phyloP scores from a whole-genome alignment of 2,113 vertebrate species.

The Butastur rufipennis region DNA sequence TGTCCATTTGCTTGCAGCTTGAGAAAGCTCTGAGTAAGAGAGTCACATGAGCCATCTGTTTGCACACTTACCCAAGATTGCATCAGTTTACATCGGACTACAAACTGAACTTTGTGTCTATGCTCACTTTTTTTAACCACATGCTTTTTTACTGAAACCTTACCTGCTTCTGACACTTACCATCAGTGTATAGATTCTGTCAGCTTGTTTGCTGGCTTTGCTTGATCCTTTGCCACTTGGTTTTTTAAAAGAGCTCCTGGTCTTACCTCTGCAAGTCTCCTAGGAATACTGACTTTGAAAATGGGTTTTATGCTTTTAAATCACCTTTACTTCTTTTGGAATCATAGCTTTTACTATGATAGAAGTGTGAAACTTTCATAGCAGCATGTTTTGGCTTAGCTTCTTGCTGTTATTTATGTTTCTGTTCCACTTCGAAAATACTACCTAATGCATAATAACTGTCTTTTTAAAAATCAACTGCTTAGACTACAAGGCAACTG shows the following conservation, averaged over 20 bases:
- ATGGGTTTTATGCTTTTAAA: not conserved
- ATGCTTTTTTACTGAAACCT: not conserved
- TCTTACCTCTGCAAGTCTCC: not conserved
- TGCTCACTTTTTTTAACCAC: not conserved
- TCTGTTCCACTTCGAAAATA: not conserved
- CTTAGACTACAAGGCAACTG: not conserved
- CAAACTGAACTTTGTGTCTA: not conserved
- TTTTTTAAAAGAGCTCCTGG: not conserved
- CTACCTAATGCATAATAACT: not conserved
- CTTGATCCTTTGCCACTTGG: not conserved
- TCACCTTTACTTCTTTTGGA: not conserved
- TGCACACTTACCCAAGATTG: not conserved
- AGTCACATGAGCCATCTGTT: conserved; percentile 25
- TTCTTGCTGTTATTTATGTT: not conserved
- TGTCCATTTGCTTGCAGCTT: not conserved
- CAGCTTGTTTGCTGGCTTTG: not conserved
- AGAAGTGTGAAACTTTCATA: not conserved
- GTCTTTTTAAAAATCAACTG: not conserved
- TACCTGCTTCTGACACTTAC: not conserved
- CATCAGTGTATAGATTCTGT: fast-evolving
- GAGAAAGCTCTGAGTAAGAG: conserved; percentile 28
- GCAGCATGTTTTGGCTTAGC: not conserved
- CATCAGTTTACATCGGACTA: not conserved
- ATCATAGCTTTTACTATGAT: not conserved
- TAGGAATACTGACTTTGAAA: not conserved